A percentile compares a stretch with the other conserved stretches of the same genome.
phyloP scores from a whole-genome alignment of 92 coral and sea anemone genomes.

The Porites evermanni region DNA sequence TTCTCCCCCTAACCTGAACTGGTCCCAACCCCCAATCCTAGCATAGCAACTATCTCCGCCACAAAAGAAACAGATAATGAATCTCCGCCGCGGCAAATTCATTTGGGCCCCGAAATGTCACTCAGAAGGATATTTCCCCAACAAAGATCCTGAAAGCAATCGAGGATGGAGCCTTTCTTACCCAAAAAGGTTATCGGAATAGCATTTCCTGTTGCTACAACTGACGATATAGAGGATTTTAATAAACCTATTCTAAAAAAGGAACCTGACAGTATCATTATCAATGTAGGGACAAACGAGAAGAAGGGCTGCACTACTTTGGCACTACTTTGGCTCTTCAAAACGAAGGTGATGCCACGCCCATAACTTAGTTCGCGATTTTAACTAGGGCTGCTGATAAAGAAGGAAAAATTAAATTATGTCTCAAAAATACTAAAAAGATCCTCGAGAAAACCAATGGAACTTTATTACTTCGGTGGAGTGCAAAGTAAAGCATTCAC shows the following conservation, averaged over 20 bases:
- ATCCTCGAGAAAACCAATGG: slow-evolving; percentile 54
- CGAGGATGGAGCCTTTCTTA: slow-evolving; percentile 39
- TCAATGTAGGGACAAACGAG: slow-evolving; percentile 31
- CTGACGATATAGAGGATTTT: slow-evolving; percentile 25
- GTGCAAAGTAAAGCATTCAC: no score
- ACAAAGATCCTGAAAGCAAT: background rate
- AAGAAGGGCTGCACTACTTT: slow-evolving; percentile 1
- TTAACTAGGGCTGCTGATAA: slow-evolving; percentile 5
- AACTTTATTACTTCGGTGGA: slow-evolving; percentile 15
- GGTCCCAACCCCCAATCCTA: no score
- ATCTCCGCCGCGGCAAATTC: no score
- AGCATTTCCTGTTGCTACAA: slow-evolving; percentile 21
- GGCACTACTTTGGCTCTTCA: slow-evolving; percentile 41
- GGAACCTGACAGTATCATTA: slow-evolving; percentile 14
- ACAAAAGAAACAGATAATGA: no score
- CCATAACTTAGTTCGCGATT: background rate
- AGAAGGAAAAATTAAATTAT: slow-evolving; percentile 10
- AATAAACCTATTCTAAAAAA: slow-evolving; percentile 9
- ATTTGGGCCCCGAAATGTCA: no score
- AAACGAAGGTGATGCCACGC: slow-evolving; percentile 41
- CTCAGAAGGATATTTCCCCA: no score
- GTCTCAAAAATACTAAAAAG: slow-evolving; percentile 36
- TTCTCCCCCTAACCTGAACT: no score
- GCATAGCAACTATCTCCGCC: no score
- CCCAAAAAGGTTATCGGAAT: slow-evolving; percentile 19